These are phyloP conservation scores for Phrynocephalus guinanensis DNA, from an alignment of 2,797 vertebrate genomes.

Conservation along the genomic window DNA sequence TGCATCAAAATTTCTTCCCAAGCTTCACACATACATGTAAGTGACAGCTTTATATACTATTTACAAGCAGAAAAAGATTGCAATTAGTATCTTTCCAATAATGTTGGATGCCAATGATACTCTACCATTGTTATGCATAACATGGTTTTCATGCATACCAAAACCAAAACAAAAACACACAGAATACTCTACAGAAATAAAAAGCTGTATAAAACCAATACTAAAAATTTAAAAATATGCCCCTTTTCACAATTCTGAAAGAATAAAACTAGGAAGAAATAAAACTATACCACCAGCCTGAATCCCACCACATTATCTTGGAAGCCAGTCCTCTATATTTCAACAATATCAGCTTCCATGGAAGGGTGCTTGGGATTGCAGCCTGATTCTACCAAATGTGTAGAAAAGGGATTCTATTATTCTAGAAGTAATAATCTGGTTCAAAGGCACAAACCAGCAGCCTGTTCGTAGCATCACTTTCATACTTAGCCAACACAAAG, in stretches of 20 bases:
- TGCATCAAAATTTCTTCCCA: constrained; percentile 99
- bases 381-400: background rate
- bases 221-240: background rate
- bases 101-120: background rate
- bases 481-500: background rate
- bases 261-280: background rate
- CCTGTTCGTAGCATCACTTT: background rate
- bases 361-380: background rate
- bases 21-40: constrained; percentile 97
- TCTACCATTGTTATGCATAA: background rate
- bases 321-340: background rate
- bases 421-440: background rate
- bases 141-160: background rate
- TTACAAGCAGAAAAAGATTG: constrained; percentile 9
- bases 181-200: background rate
- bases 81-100: background rate
- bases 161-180: too few species aligned
- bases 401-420: background rate
- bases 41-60: constrained; percentile 92
- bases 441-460: background rate
- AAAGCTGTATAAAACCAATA: background rate
- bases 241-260: background rate
- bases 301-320: background rate
- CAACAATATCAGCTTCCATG: background rate
- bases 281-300: background rate